Base-by-base conservation (phyloP, 2,888 invertebrate genomes). In the Sialis lutaria region DNA sequence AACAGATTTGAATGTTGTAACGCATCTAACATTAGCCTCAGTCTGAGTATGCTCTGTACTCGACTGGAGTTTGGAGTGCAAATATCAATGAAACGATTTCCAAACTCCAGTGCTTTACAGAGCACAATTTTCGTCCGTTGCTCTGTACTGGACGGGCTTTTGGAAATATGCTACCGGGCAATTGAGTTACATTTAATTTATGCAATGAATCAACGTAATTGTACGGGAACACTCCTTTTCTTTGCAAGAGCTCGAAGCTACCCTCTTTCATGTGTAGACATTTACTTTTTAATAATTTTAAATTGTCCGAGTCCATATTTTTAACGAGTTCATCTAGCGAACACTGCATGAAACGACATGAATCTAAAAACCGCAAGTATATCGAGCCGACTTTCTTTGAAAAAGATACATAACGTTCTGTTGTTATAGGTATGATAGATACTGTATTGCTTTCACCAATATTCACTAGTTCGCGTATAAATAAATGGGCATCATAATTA, bases 341-440 rank as follows among this genome's bases (percentile, higher is more conserved):
- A 10, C 53, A 49, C 7, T 53, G 41, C 56, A 60, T 55, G 49
- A 60, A 61, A n/a, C 55, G 49, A 42, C 54, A 56, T 13, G 55
- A 58, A 54, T 55, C 58, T 45, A 58, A 50, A 49, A 46, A 56
- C 31, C 51, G 35, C 35, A 45, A n/a, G 45, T 52, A 42, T 35
- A 50, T 52, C 4, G 48, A 45, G 10, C 47, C 42, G 33, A 51
- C 44, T 42, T 49, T 46, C 46, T 55, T 57, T 4, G 54, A 54
- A 47, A 60, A 58, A 6, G 57, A 56, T 40, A 59, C 57, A 45
- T 57, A 62, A 48, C 54, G 54, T 50, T 64, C 60, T 44, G 58
- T 58, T 45, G 55, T 59, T 30, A 54, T 41, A 0, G 61, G 54
- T 33, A 62, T 52, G 5, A 61, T 22, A 22, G 22, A 37, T 7